Evolutionary conservation across 2,113 vertebrate genomes (phyloP).

Genomic region (Plecotus auritus): DNA sequence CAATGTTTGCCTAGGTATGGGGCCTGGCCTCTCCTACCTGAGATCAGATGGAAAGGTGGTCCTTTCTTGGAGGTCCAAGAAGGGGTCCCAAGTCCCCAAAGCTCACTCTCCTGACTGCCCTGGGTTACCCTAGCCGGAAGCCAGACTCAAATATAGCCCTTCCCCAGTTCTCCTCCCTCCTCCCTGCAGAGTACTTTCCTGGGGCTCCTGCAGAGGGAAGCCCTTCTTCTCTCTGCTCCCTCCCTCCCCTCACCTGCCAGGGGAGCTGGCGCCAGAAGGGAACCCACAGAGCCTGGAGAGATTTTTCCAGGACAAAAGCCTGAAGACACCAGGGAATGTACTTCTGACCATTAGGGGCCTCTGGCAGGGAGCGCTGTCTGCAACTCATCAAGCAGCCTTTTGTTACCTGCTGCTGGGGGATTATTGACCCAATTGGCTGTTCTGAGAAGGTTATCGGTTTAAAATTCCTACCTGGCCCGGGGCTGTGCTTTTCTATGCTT

Average conservation of each 20-base stretch:
- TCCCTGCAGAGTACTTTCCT: neutral
- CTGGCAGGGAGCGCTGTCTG: neutral
- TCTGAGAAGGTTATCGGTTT: slow-evolving; percentile 55
- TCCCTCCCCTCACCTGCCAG: neutral
- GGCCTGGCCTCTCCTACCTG: neutral
- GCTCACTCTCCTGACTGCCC: neutral
- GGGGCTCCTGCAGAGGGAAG: neutral
- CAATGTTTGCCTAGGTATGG: neutral
- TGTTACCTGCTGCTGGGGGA: slow-evolving; percentile 62
- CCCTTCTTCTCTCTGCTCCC: neutral
- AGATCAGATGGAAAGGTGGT: neutral
- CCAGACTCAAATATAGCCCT: neutral
- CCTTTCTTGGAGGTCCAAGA: neutral
- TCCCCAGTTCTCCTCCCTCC: neutral
- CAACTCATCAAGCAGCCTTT: slow-evolving; percentile 45
- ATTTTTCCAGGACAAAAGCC: slow-evolving; percentile 46
- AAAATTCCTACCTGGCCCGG: slow-evolving; percentile 50
- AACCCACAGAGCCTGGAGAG: slow-evolving; percentile 5
- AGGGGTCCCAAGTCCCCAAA: neutral
- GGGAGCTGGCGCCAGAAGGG: slow-evolving; percentile 40
- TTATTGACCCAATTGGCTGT: slow-evolving; percentile 59
- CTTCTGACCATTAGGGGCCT: slow-evolving; percentile 50
- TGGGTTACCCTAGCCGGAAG: neutral
- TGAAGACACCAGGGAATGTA: neutral
- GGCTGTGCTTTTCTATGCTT: slow-evolving; percentile 10